Evolutionary conservation across 2,888 invertebrate species (phyloP).

Genomic region (Camptogramma bilineatum): DNA sequence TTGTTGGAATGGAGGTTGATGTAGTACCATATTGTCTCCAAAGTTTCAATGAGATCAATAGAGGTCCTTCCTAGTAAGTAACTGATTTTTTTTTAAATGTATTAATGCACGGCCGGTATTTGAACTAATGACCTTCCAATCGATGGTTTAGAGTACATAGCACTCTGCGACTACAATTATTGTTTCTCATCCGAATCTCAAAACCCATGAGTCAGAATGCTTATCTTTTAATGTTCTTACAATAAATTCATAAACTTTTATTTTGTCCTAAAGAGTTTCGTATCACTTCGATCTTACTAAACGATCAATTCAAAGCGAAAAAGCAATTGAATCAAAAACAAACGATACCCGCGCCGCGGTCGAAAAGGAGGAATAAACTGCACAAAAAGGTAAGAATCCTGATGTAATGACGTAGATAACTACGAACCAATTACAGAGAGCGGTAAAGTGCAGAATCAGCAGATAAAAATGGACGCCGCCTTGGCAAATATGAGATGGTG

Average conservation of each 20-base stretch:
- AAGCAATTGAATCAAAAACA: slow-evolving; percentile 83
- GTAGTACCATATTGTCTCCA: no score
- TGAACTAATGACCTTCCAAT: no score
- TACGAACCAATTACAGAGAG: slow-evolving; percentile 81
- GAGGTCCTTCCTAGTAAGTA: no score
- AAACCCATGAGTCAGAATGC: not conserved
- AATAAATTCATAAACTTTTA: not conserved
- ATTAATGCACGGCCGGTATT: no score
- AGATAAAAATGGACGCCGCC: slow-evolving; percentile 73
- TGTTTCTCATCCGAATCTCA: not conserved
- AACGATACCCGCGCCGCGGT: slow-evolving; percentile 72
- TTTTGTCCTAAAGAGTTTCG: not conserved
- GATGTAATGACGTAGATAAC: slow-evolving; percentile 85
- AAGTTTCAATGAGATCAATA: no score
- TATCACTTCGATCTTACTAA: slow-evolving; percentile 6
- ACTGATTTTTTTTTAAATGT: no score
- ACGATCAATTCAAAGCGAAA: slow-evolving; percentile 40
- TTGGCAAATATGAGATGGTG: slow-evolving; percentile 75
- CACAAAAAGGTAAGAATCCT: slow-evolving; percentile 74
- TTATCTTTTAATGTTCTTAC: not conserved
- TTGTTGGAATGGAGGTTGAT: no score
- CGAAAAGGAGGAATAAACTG: slow-evolving; percentile 75
- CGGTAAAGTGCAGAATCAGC: slow-evolving; percentile 80
- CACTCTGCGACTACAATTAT: not conserved
- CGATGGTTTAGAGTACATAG: no score